phyloP scores from a whole-genome alignment of 2,888 invertebrate genomes.

The Liopterus haemorrhoidalis region DNA sequence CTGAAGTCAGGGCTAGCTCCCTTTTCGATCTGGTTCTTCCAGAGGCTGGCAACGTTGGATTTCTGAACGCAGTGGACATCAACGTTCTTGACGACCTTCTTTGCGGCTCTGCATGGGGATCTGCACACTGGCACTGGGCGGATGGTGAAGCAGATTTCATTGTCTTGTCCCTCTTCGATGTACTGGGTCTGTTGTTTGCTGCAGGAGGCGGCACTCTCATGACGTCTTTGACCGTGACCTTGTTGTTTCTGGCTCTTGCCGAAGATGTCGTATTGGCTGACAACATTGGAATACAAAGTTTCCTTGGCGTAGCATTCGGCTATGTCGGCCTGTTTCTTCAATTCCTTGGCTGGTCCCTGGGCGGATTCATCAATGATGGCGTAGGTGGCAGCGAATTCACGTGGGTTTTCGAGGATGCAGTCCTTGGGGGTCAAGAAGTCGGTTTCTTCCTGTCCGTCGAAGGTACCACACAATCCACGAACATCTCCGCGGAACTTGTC shows the following conservation, averaged over 20 bases:
- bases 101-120: constrained; percentile 45
- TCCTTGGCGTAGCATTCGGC: constrained; percentile 42
- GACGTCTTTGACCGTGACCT: constrained; percentile 33
- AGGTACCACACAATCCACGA: constrained; percentile 62
- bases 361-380: constrained; percentile 48
- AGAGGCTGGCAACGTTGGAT: constrained; percentile 36
- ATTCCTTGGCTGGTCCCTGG: constrained; percentile 46
- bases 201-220: constrained; percentile 36
- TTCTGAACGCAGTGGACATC: constrained; percentile 46
- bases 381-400: constrained; percentile 54
- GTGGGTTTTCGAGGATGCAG: constrained; percentile 49
- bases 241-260: constrained; percentile 24
- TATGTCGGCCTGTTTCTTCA: constrained; percentile 45
- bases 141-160: constrained; percentile 57
- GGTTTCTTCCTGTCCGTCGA: constrained; percentile 53
- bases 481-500: constrained; percentile 51
- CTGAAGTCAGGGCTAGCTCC: constrained; percentile 50
- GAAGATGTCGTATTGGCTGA: constrained; percentile 44
- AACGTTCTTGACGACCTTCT: constrained; percentile 47
- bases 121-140: constrained; percentile 53
- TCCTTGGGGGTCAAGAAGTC: constrained; percentile 57
- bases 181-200: constrained; percentile 49
- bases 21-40: constrained; percentile 44
- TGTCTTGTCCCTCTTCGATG: constrained; percentile 46
- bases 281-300: constrained; percentile 43